Conservation (phyloP, 1,140 invertebrate species). For the Littorina saxatilis region DNA sequence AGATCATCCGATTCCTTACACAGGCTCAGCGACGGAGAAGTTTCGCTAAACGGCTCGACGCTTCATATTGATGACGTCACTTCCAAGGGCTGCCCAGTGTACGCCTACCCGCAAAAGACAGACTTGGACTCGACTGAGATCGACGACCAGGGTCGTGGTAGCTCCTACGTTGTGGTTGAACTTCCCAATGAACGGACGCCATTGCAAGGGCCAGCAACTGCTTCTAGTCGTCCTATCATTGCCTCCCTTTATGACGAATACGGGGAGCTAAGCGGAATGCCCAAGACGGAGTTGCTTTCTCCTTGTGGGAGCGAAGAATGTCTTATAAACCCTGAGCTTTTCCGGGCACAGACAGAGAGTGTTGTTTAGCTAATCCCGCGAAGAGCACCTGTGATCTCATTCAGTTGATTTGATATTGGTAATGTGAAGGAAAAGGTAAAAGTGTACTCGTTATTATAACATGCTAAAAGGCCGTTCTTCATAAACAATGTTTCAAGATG, state of each 20-base stretch:
- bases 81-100: neutral
- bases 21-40: neutral
- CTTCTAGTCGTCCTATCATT: neutral
- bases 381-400: neutral
- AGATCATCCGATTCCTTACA: neutral
- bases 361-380: neutral
- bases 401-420: neutral
- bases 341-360: constrained; percentile 22
- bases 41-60: neutral
- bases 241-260: constrained; percentile 38
- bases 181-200: constrained; percentile 18
- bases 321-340: constrained; percentile 16
- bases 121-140: neutral
- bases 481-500: no score
- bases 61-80: constrained; percentile 1
- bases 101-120: neutral
- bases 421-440: neutral
- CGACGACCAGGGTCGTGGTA: no score
- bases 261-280: constrained; percentile 21
- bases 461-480: neutral
- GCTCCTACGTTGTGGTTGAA: constrained; percentile 2
- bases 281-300: constrained; percentile 26
- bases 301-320: constrained; percentile 35
- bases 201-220: neutral
- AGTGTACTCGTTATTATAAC: neutral